Evolutionary conservation across 2,797 vertebrate species (phyloP).

Genomic region (Arnoldichthys spilopterus): DNA sequence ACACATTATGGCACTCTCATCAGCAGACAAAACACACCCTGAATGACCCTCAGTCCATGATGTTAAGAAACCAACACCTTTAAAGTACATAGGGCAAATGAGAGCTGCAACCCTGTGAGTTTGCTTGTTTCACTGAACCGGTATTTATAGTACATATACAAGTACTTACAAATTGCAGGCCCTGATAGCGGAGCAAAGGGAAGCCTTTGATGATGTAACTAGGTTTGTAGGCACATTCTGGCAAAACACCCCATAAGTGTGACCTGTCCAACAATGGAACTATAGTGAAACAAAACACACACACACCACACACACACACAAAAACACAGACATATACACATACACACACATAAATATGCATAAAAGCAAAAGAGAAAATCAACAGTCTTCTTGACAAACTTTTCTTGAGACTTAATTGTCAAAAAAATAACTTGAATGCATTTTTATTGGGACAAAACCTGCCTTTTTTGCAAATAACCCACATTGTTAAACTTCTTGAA

Average conservation of each 20-base stretch:
- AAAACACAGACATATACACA: neutral
- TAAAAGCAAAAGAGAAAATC: too few species aligned
- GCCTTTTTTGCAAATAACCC: too few species aligned
- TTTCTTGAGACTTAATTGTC: too few species aligned
- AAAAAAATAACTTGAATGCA: too few species aligned
- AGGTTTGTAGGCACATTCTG: conserved; percentile 88
- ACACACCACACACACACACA: conserved; percentile 23
- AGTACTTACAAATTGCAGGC: conserved; percentile 91
- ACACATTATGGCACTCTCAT: neutral
- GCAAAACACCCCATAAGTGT: conserved; percentile 79
- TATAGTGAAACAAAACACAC: conserved; percentile 65
- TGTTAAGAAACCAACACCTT: neutral
- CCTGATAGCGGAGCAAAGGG: conserved; percentile 89
- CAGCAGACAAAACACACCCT: too few species aligned
- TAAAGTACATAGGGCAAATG: neutral
- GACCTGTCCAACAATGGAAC: conserved; percentile 83
- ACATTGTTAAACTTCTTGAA: too few species aligned
- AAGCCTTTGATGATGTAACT: conserved; percentile 88
- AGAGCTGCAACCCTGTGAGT: neutral
- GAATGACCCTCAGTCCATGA: neutral
- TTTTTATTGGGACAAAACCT: too few species aligned
- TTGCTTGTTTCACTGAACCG: neutral
- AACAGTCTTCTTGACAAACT: too few species aligned
- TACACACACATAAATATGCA: too few species aligned
- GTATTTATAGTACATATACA: neutral